A percentile compares a stretch with the other conserved stretches of the same genome.
phyloP scores from a whole-genome alignment of 2,888 invertebrate genomes.

The Belgica antarctica region DNA sequence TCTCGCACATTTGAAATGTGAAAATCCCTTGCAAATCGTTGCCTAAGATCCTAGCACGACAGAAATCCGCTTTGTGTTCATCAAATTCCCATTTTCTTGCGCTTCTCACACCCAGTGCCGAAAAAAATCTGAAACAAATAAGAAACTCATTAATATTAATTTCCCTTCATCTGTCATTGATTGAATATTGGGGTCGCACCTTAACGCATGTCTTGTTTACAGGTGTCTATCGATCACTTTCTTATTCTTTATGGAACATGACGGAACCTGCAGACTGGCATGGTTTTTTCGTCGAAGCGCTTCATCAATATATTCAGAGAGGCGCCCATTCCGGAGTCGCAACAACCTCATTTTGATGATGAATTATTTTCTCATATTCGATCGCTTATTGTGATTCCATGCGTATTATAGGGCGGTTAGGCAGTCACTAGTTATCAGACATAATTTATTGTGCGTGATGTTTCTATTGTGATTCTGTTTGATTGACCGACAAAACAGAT shows the following conservation, averaged over 20 bases:
- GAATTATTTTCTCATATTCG: not conserved
- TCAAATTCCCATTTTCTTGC: not conserved
- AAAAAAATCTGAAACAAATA: constrained; percentile 18
- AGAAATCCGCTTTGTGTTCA: not conserved
- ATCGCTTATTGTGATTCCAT: constrained; percentile 12
- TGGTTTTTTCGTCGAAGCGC: constrained; percentile 24
- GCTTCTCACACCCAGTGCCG: not conserved
- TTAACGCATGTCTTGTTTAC: too few relatives aligned
- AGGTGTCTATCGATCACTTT: too few relatives aligned
- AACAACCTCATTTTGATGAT: not conserved
- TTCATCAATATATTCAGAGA: constrained; percentile 40
- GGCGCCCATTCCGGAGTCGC: not conserved
- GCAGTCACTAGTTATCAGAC: constrained; percentile 11
- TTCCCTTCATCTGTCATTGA: constrained; percentile 36
- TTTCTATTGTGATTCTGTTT: too few relatives aligned
- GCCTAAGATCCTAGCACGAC: too few relatives aligned
- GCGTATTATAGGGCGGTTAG: constrained; percentile 20
- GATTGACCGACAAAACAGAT: constrained; percentile 40
- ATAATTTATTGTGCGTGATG: constrained; percentile 36
- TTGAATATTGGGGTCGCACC: constrained; percentile 32
- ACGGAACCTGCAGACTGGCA: too few relatives aligned
- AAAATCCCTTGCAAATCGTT: too few relatives aligned
- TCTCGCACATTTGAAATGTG: not conserved
- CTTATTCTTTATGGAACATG: too few relatives aligned
- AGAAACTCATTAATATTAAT: constrained; percentile 39